These are phyloP conservation scores for Eupithecia pulchellata DNA, from an alignment of 2,888 invertebrate species.

Conservation along the genomic window DNA sequence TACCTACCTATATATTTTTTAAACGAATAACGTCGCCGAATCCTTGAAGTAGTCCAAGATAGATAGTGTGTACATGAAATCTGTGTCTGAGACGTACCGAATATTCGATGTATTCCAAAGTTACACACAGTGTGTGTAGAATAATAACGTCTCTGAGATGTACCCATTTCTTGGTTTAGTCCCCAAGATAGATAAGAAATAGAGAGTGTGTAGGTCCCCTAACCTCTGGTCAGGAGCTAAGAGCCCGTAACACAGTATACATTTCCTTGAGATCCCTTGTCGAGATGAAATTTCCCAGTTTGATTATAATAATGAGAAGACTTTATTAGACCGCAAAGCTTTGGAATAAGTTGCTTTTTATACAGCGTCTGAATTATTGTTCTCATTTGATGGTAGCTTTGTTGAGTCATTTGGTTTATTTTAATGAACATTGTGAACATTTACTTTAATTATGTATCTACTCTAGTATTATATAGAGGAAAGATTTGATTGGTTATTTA, in stretches of 20 bases:
- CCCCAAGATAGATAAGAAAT: no score
- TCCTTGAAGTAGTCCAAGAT: no score
- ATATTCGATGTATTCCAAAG: no score
- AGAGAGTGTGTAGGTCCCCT: conserved; percentile 8
- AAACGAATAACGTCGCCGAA: no score
- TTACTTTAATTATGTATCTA: no score
- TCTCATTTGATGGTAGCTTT: conserved; percentile 27
- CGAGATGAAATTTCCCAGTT: conserved; percentile 37
- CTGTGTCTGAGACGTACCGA: no score
- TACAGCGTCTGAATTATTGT: conserved; percentile 36
- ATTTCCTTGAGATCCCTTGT: conserved; percentile 29
- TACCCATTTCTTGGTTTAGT: neutral
- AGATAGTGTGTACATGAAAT: no score
- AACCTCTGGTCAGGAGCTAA: conserved; percentile 30
- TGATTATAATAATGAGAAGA: conserved; percentile 45
- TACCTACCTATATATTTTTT: no score
- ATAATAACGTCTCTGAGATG: neutral
- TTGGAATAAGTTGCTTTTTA: conserved; percentile 35
- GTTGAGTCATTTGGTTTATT: conserved; percentile 27
- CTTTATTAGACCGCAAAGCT: conserved; percentile 34
- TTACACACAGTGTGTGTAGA: no score
- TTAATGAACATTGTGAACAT: neutral
- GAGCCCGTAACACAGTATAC: conserved; percentile 33
- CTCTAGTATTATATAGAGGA: no score
- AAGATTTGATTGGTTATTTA: no score